Base-by-base conservation (phyloP, 2,888 invertebrate genomes). In the Patella ulyssiponensis region DNA sequence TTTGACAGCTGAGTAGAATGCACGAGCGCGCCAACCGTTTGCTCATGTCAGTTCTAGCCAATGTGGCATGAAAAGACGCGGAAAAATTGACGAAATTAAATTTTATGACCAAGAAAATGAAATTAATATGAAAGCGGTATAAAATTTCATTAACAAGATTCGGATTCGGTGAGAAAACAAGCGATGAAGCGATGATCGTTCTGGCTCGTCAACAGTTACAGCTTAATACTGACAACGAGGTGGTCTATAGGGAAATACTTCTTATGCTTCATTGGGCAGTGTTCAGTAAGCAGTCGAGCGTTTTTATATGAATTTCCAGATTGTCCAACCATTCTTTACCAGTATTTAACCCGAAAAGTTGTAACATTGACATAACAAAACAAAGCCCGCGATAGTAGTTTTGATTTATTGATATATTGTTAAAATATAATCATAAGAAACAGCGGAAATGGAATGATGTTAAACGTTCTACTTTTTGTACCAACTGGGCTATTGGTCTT, bases 71-170 rank as follows among this genome's bases (percentile, higher is more conserved):
- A 80, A 81, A 27, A 58, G 54, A 73, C 23, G 70, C 76, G 78
- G 75, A 78, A 77, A 77, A 79, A 73, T 78, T 71, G 77, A 73
- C 80, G 80, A 76, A 80, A 80, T 80, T 77, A 77, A 80, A 82
- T 78, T 77, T 79, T 79, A 80, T 82, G 77, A 78, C 73, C 74
- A 76, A 82, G 81, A 85, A 82, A 82, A 81, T 78, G 81, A 83
- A 83, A 83, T 84, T 84, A 85, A 82, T 85, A 83, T 82, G 81
- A 81, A 79, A 77, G 77, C 80, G 79, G 76, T 82, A 82, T 85
- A 75, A 83, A 82, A 81, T 82, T 84, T 85, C 82, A 83, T 84
- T 83, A 82, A 82, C 81, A 80, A 82, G 80, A 73, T 81, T 80
- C 78, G 78, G 77, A 80, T 79, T 77, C 71, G 75, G 58, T 56